These are phyloP conservation scores for Aratinga solstitialis DNA, from an alignment of 2,797 vertebrate genomes.

Conservation along the genomic window DNA sequence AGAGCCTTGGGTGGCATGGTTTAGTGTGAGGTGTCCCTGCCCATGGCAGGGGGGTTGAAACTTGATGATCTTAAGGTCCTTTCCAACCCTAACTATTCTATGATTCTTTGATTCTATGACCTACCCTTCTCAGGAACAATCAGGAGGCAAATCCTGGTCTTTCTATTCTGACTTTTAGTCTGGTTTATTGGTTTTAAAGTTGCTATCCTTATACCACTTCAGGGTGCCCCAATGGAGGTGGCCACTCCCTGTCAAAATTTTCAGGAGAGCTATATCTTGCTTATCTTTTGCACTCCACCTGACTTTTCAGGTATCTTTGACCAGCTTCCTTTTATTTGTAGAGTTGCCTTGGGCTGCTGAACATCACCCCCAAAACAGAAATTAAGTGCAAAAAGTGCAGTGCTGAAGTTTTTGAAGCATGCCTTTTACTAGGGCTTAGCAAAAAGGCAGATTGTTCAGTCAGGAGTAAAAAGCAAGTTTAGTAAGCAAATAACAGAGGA, in stretches of 20 bases:
- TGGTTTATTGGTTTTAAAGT: not conserved
- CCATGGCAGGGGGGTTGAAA: too few relatives aligned
- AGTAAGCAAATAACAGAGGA: not conserved
- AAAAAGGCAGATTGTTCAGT: not conserved
- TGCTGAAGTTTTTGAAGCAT: not conserved
- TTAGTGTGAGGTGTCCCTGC: too few relatives aligned
- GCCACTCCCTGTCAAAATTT: not conserved
- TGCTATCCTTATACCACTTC: not conserved
- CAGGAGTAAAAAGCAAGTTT: not conserved
- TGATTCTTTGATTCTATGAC: not conserved
- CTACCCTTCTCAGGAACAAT: not conserved
- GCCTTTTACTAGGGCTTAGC: not conserved
- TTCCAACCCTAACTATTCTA: too few relatives aligned
- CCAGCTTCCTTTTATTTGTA: not conserved
- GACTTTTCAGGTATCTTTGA: not conserved
- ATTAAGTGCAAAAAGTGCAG: too few relatives aligned
- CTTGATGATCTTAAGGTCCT: too few relatives aligned
- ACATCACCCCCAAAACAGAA: not conserved
- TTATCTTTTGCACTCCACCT: not conserved
- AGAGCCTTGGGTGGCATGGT: too few relatives aligned
- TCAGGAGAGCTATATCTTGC: not conserved
- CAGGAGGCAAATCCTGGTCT: not conserved
- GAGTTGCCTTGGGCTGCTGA: not conserved
- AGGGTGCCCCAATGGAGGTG: not conserved
- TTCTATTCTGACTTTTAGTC: not conserved